Conservation (phyloP, 2,888 invertebrate species). For the Drosophila yooni region DNA sequence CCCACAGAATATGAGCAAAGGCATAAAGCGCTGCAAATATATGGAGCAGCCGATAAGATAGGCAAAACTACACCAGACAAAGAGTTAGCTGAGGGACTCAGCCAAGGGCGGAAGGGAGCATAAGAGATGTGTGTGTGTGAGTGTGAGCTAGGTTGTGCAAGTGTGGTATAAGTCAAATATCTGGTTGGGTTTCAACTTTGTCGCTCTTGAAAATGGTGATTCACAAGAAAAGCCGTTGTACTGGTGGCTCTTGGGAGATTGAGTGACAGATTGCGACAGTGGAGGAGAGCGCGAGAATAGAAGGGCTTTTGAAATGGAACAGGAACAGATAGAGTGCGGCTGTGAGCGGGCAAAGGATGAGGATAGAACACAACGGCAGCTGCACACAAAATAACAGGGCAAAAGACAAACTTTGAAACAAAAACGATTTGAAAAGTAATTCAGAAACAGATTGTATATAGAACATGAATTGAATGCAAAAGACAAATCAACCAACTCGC, state of each 20-base stretch:
- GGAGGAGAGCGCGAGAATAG: conserved; percentile 4
- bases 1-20: conserved; percentile 53
- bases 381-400: conserved; percentile 30
- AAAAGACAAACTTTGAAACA: conserved; percentile 68
- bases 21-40: conserved; percentile 39
- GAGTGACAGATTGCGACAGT: conserved; percentile 71
- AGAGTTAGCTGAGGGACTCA: background rate
- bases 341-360: background rate
- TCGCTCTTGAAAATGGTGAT: conserved; percentile 67
- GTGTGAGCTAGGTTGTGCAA: conserved; percentile 13
- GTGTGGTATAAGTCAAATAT: conserved; percentile 47
- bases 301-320: background rate
- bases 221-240: conserved; percentile 66
- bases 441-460: conserved; percentile 69
- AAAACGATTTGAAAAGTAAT: conserved; percentile 77
- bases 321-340: background rate
- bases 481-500: conserved; percentile 12
- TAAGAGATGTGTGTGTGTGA: conserved; percentile 1
- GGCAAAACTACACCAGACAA: conserved; percentile 21
- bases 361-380: conserved; percentile 8
- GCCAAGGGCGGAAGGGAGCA: background rate
- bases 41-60: conserved; percentile 47
- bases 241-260: conserved; percentile 68
- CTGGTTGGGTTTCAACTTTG: conserved; percentile 73
- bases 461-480: conserved; percentile 64